Evolutionary conservation across 2,797 vertebrate species (phyloP), one percentile per base, ranked within the genome.

Genomic region (Steatocranus sp.): DNA sequence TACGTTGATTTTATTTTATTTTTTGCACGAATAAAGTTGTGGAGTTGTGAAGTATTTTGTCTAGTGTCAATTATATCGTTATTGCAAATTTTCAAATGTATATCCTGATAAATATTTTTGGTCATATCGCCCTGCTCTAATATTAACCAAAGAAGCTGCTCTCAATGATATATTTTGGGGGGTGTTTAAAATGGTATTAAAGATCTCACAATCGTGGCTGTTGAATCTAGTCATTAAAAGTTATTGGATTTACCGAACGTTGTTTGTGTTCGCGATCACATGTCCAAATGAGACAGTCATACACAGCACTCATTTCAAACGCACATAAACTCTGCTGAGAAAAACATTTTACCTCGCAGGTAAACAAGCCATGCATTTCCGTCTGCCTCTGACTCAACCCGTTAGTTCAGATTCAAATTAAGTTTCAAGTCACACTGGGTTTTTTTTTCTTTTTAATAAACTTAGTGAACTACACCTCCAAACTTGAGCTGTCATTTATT

Each of bases 401-500:
- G 1, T 66, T 66, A 41, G 53, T 30, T 18, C 25, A 32, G 56
- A 68, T 43, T 43, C 15, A 68, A 43, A 68, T 25, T 25, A 68
- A 25, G 36, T 5, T 68, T 68, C 36, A 68, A 43, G 14, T 5
- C 63, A 68, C 1, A 1, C 8, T 43, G 38, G 38, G 8, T 18
- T 43, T 68, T 43, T 43, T 18, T 68, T 25, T 63, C 11, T 38
- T 25, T 68, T 7, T 17, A 43, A 41, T 43, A 70, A 27, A 70
- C 38, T 18, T 11, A 7, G 23, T 70, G 38, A 70, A 70, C 66
- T 46, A 68, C 36, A 43, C 63, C 36, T 66, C 61, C 0, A 0
- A 68, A 68, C 63, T 68, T 68, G 8, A 68, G 63, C 36, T 10
- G 20, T 68, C 36, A 68, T 15, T 41, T 68, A 68, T 43, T 68